Conservation (phyloP, 2,797 vertebrate genomes). For the Threskiornis aethiopicus region DNA sequence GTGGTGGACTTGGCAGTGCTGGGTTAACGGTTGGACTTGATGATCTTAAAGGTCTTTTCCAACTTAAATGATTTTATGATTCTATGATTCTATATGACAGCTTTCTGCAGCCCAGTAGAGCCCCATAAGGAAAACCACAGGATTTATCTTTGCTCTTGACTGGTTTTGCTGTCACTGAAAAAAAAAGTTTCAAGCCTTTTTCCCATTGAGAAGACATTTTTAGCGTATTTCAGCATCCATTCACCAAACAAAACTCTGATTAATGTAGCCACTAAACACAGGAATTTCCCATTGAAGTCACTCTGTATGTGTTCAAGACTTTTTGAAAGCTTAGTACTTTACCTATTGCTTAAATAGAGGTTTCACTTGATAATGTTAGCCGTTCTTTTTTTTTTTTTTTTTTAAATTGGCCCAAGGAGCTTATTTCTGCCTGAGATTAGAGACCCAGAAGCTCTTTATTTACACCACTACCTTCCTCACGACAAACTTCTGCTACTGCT, state of each 20-base stretch:
- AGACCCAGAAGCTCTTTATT: background rate
- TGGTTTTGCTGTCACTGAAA: background rate
- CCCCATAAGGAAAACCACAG: background rate
- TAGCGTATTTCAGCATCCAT: background rate
- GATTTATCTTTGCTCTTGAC: background rate
- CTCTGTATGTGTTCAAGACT: rapidly evolving
- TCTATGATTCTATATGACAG: background rate
- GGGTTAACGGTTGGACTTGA: too few relatives aligned
- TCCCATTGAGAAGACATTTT: background rate
- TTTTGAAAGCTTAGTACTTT: background rate
- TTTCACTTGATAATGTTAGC: background rate
- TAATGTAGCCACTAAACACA: background rate
- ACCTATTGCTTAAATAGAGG: background rate
- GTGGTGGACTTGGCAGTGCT: too few relatives aligned
- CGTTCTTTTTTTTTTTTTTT: background rate
- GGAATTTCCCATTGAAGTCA: background rate
- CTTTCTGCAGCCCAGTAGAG: background rate
- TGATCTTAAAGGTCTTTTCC: too few relatives aligned
- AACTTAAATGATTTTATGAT: too few relatives aligned
- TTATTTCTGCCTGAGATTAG: background rate
- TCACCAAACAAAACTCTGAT: background rate
- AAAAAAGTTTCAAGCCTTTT: background rate
- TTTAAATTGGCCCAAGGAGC: background rate
- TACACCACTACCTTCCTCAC: background rate
- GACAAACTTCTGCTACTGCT: background rate